A percentile compares a stretch with the other conserved stretches of the same genome.
Evolutionary conservation across 1,140 invertebrate genomes (phyloP).

Genomic region (Metaphire vulgaris): DNA sequence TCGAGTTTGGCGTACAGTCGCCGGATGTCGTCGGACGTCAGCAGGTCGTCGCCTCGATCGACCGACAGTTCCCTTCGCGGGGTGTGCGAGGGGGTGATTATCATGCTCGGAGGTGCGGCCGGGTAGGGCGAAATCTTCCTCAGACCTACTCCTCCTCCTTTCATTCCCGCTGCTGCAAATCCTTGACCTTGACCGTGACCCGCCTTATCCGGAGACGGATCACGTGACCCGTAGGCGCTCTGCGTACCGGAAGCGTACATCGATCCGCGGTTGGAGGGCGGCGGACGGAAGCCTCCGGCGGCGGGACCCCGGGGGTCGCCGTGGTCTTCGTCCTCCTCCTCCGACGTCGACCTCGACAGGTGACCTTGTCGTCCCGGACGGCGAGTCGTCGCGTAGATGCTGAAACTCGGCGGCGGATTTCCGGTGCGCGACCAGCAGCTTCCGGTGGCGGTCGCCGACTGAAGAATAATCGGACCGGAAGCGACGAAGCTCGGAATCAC

Average conservation of each 20-base stretch:
- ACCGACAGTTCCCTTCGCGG: slow-evolving; percentile 23
- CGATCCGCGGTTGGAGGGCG: slow-evolving; percentile 22
- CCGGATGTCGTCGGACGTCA: slow-evolving; percentile 17
- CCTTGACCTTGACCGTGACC: no score
- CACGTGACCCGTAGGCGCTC: slow-evolving; percentile 27
- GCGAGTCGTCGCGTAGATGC: background rate
- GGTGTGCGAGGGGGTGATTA: slow-evolving; percentile 29
- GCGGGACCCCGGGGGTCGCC: no score
- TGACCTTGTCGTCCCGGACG: no score
- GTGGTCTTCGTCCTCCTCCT: background rate
- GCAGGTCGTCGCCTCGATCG: slow-evolving; percentile 5
- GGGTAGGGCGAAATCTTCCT: slow-evolving; percentile 17
- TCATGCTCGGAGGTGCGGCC: slow-evolving; percentile 28
- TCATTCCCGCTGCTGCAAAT: no score
- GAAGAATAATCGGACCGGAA: no score
- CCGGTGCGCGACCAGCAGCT: no score
- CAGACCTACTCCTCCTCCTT: background rate
- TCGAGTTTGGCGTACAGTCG: slow-evolving; percentile 24
- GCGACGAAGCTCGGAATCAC: no score
- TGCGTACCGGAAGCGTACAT: slow-evolving; percentile 29
- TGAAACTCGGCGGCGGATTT: no score
- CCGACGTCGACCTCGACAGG: background rate
- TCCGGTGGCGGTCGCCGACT: no score
- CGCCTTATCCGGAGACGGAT: slow-evolving; percentile 20
- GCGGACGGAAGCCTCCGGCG: background rate